Evolutionary conservation across 2,888 invertebrate species (phyloP), one percentile per base, ranked within the genome.

Genomic region (Drosophila testacea): DNA sequence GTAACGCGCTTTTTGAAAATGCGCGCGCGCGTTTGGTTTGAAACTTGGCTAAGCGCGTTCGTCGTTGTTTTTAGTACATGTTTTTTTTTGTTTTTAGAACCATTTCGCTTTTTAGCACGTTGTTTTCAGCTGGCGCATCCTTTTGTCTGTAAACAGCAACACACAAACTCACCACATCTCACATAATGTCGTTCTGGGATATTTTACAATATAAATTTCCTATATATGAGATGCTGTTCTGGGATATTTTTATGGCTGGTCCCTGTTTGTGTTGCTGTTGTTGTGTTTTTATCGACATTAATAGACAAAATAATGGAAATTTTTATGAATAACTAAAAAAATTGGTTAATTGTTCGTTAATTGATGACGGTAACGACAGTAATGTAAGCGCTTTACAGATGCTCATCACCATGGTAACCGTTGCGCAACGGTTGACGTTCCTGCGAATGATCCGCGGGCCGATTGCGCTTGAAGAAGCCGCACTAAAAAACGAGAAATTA

Each of bases 391-490:
- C 13, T 73, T 95, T 95, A 96, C 90, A 96, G 94, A 84, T 95
- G 95, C 92, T 96, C 96, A 93, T 96, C 96, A 72, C 96, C 96
- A 28, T 94, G 94, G 82, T 94, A 95, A 71, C 95, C 95, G 85
- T 96, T 96, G 76, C 97, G 94, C 78, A 97, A 93, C 2, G 97
- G 97, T 91, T 97, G 96, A 55, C 97, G 94, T 93, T 97, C 97
- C 46, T 96, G 95, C 83, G 96, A 95, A 52, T 91, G 91, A 91
- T 96, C 95, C 1, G 95, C 94, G 51, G 97, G 97, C 30, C 98
- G 95, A 93, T 97, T 97, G 90, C 98, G 95, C 91, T 97, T 97
- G 94, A 98, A 98, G 95, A 98, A 98, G 70, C 98, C 98, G 92
- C 96, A 96, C 97, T 98, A 93, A 34, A 94, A 93, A 2, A 2